Evolutionary conservation across 2,797 vertebrate genomes (phyloP), one percentile per base, ranked within the genome.

Genomic region (Cossypha caffra): DNA sequence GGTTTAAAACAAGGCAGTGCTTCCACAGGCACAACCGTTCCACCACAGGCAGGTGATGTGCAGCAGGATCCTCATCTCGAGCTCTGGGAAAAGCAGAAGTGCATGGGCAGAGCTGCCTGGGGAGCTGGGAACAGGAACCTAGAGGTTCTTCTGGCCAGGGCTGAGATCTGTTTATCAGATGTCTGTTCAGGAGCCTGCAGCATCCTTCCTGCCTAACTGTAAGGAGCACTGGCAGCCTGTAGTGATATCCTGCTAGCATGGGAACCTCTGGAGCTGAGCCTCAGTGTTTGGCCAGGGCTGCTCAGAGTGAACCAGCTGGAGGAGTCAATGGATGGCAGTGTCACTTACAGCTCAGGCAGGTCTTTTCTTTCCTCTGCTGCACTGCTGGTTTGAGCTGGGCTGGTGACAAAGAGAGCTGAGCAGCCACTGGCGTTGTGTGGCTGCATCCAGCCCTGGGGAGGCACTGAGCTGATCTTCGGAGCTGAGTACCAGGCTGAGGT

Each of bases 171-270:
- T 81, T 84, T 85, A 69, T 82, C 54, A 79, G 81, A 77, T 72
- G 15, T 71, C 31, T 72, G 45, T 2, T 82, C 62, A 73, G 85
- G 58, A 89, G 74, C 61, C 79, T 77, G 3, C 0, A 0, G 72
- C 64, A 77, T 57, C 52, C 29, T 83, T 94, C 26, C 63, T 88
- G 78, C 31, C 66, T 37, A 45, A 37, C 72, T 61, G 59, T 28
- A 33, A 68, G 62, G 23, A 75, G 66, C 5, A 21, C 31, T 24
- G 31, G 88, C 59, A 93, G 67, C 51, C 73, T 57, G 31, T 35
- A 10, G 14, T 42, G 67, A 35, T 20, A 42, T 26, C 16, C 63
- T 61, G 45, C 80, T 31, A 19, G 73, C 62, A n/a, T 35, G 33
- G 73, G 86, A 78, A 76, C 66, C n/a, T 23, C 71, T 52, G 55